Base-by-base conservation (phyloP, 1,140 invertebrate genomes). In the Oscheius sp. region DNA sequence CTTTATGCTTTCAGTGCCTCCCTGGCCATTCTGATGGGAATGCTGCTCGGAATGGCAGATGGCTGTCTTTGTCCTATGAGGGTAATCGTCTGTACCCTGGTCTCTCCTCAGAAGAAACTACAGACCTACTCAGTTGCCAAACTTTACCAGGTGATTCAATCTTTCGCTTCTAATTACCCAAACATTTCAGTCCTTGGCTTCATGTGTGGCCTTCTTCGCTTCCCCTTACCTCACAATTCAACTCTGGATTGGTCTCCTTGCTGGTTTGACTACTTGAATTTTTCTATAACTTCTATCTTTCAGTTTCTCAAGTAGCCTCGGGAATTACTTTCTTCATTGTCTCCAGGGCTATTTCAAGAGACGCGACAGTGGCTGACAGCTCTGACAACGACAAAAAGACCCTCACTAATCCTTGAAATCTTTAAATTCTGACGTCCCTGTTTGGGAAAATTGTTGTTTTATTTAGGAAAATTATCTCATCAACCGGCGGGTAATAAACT, bases 61-160 rank as follows among this genome's bases (percentile, higher is more conserved):
- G 61, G 61, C 26, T 63, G 61, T 63, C 36, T 63, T n/a, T 63
- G 61, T 34, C 61, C 61, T 7, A 63, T 63, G 61, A 34, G 61
- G 31, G 61, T 63, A 10, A 63, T 63, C 61, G 61, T 63, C 15
- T 63, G 61, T 63, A 63, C 61, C 32, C 61, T 63, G 10, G 61
- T 63, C 32, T 36, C 36, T 26, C 61, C 61, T 10, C 32, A 63
- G 61, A 63, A 63, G 61, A 63, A 63, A 63, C 36, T 63, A 13
- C 61, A 63, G 26, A 63, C 61, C 26, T 63, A 63, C 26, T 63
- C 61, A 10, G 61, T 63, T 26, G 61, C 61, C 26, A 63, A 63
- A 42, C 36, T 63, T 4, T 63, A 63, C 26, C 61, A 63, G 61
- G 61, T 63, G 35, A 10, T 4, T 15, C 18, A 13, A 13, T 34